phyloP scores from a whole-genome alignment of 2,113 vertebrate genomes.

The Cariama cristata region DNA sequence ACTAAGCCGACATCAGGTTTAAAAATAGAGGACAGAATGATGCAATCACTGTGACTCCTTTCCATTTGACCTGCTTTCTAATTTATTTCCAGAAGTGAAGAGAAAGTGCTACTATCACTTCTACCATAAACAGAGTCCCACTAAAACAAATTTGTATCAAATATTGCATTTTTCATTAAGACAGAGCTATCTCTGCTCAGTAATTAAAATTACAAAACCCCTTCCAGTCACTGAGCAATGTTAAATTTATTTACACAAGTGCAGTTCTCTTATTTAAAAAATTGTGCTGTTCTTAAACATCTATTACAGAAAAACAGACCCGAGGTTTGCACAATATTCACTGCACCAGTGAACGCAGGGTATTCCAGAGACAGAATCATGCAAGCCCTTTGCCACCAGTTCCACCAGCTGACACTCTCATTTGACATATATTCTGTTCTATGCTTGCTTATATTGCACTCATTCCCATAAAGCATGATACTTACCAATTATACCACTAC shows the following conservation, averaged over 20 bases:
- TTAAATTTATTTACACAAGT: neutral
- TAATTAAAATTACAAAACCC: neutral
- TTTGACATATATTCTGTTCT: neutral
- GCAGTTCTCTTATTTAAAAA: neutral
- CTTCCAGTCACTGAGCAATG: neutral
- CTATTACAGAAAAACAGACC: neutral
- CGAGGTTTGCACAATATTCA: rapidly evolving
- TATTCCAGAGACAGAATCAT: neutral
- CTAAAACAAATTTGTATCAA: neutral
- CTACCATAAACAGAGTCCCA: neutral
- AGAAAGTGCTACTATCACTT: neutral
- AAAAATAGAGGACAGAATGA: neutral
- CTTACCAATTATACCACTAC: neutral
- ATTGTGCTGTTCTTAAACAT: neutral
- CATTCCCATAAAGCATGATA: neutral
- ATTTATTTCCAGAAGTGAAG: neutral
- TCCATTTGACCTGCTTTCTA: neutral
- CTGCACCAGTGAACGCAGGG: neutral
- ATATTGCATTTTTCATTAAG: neutral
- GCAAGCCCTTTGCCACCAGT: neutral
- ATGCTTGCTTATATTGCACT: neutral
- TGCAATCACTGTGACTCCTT: neutral
- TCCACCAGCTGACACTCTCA: neutral
- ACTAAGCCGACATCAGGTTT: neutral
- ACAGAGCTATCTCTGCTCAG: neutral